Base-by-base conservation (phyloP, 2,113 vertebrate genomes). In the Ictalurus punctatus region DNA sequence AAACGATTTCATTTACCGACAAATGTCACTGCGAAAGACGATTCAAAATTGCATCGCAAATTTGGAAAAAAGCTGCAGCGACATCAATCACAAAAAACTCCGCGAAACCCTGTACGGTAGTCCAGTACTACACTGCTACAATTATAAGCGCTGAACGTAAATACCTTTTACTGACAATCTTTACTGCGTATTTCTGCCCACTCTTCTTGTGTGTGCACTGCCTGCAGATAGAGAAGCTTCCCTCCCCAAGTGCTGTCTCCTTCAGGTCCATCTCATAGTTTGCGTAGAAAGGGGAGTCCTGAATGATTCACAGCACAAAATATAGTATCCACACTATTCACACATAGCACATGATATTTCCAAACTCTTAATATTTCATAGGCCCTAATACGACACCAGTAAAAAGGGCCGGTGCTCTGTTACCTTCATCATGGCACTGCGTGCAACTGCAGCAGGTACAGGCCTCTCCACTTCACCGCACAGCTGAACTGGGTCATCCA, bases 161-260 rank as follows among this genome's bases (percentile, higher is more conserved):
- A n/a, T 96, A 99, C 98, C 98, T 98, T 95, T 97, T 99, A 95
- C 98, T 99, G 95, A 99, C 97, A 87, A 99, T 99, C 95, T 99
- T 99, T 92, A 99, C 98, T 5, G 98, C 98, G 81, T 97, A 99
- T 78, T 97, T 96, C 93, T 97, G 98, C 76, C 95, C 97, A 10
- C 96, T 98, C 95, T 98, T 99, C 94, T 97, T 99, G 94, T 99
- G 97, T 83, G 96, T 95, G 92, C 98, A 99, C 88, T 96, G 97
- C 90, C 98, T 97, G 94, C 98, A 99, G 93, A 99, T 99, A 86
- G 98, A 99, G 94, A 99, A 99, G 94, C 98, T 99, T 65, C 98
- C 98, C 94, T 99, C 98, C 85, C 98, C 98, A 90, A 99, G 86
- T 44, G 95, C 96, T 40, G 95, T 96, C 93, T 99, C 97, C 94